Percentiles rank a stretch among this genome's conserved stretches.
Conservation (phyloP, 2,888 invertebrate genomes). For the Notocelia uddmanniana region DNA sequence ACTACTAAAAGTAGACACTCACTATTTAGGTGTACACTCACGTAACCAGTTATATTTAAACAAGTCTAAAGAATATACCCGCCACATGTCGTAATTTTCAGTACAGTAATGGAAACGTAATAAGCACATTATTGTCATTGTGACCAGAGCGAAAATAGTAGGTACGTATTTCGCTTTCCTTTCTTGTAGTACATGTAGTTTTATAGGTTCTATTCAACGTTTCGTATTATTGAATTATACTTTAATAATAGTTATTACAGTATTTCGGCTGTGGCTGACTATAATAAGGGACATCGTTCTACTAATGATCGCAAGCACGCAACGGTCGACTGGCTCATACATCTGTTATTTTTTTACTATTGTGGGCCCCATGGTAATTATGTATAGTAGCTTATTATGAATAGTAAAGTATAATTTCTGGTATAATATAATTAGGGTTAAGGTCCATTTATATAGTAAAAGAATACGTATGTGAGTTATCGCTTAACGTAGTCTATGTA, state of each 20-base stretch:
- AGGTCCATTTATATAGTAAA: no score
- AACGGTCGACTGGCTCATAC: constrained; percentile 49
- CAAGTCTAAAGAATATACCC: not conserved
- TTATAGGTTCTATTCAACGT: constrained; percentile 15
- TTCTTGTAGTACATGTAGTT: not conserved
- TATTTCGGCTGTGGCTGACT: constrained; percentile 34
- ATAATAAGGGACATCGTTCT: constrained; percentile 47
- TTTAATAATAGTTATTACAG: constrained; percentile 37
- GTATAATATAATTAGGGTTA: not conserved
- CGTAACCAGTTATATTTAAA: not conserved
- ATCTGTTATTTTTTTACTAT: constrained; percentile 57
- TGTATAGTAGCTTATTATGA: constrained; percentile 32
- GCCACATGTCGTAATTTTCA: not conserved
- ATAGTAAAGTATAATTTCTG: constrained; percentile 41
- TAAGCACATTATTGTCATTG: no score
- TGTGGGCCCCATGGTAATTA: constrained; percentile 52
- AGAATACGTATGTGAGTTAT: no score
- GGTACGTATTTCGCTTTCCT: no score
- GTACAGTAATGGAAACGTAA: no score
- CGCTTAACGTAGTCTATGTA: no score
- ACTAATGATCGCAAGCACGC: constrained; percentile 60
- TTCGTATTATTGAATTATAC: constrained; percentile 39
- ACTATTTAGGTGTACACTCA: not conserved
- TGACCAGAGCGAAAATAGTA: no score
- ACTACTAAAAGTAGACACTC: not conserved